phyloP scores from a whole-genome alignment of 2,113 vertebrate genomes.

The Platichthys stellatus region DNA sequence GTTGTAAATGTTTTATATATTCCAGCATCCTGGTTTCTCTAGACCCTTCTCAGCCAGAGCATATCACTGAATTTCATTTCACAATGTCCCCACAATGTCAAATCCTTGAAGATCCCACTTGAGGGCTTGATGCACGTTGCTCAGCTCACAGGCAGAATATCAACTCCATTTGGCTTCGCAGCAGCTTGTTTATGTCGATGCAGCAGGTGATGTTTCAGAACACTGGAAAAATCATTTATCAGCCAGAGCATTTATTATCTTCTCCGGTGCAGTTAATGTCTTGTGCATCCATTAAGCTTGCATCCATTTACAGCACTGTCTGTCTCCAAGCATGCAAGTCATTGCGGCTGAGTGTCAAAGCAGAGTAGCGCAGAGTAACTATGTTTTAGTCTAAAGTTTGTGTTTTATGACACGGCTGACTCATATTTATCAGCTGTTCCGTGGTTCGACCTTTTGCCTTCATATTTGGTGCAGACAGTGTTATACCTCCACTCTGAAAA shows the following conservation, averaged over 20 bases:
- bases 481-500: background rate
- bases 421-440: background rate
- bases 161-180: slow-evolving; percentile 38
- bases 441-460: background rate
- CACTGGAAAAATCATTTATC: slow-evolving; percentile 19
- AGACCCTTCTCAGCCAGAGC: slow-evolving; percentile 24
- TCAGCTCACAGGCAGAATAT: slow-evolving; percentile 41
- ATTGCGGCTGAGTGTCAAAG: slow-evolving; percentile 2
- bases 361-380: background rate
- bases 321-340: slow-evolving; percentile 16
- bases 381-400: background rate
- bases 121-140: slow-evolving; percentile 33
- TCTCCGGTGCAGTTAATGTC: slow-evolving; percentile 30
- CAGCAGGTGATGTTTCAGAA: slow-evolving; percentile 41
- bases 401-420: background rate
- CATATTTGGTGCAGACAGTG: background rate
- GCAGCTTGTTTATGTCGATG: slow-evolving; percentile 18
- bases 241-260: slow-evolving; percentile 35
- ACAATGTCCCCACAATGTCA: slow-evolving; percentile 15
- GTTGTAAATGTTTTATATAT: slow-evolving; percentile 13
- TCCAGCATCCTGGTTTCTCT: slow-evolving; percentile 43
- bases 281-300: slow-evolving; percentile 44
- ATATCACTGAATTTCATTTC: slow-evolving; percentile 38
- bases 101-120: slow-evolving; percentile 56
- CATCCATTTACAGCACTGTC: slow-evolving; percentile 24